Base-by-base conservation (phyloP, 2,797 vertebrate species). In the Geotria australis region DNA sequence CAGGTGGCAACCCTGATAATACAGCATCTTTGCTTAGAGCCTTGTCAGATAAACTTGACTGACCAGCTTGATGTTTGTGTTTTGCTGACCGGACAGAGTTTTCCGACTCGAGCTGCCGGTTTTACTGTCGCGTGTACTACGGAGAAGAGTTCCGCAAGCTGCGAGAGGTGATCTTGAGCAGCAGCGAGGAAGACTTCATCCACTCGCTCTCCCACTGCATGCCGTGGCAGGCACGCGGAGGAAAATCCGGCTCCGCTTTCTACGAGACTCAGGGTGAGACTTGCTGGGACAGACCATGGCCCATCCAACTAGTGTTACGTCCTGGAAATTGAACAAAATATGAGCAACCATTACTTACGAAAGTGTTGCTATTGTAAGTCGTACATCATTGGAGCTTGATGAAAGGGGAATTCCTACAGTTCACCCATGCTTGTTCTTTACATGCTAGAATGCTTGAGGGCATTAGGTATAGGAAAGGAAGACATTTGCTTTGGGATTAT, bases 121-220 rank as follows among this genome's bases (percentile, higher is more conserved):
- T 98, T 65, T 98, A 96, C 70, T 98, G 91, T 61, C 80, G 91
- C 2, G 80, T 98, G 65, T 98, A 98, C 73, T 96, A 95, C 0
- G 86, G 89, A 2, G 79, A 85, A 57, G 86, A 93, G 65, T 98
- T 98, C 61, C 86, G 95, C 62, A 80, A 77, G 68, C 93, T 96
- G 88, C 78, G 91, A 0, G 83, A 81, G 58, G 82, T 81, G 64
- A 86, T 96, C 64, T 73, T 94, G 73, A 85, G 83, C 67, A 93
- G 83, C 71, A 74, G 71, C 0, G 82, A 94, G 59, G 89, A 98
- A n/a, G 83, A 93, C 61, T 95, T 98, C 13, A 77, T 94, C 58
- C 79, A 79, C 15, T 98, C 91, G 1, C 79, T 98, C 8, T 91
- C 89, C 2, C 91, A 86, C 68, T 98, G 89, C 0, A 77, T 84